Conservation (phyloP, 2,888 invertebrate genomes). For the Mimumesa dahlbomi region DNA sequence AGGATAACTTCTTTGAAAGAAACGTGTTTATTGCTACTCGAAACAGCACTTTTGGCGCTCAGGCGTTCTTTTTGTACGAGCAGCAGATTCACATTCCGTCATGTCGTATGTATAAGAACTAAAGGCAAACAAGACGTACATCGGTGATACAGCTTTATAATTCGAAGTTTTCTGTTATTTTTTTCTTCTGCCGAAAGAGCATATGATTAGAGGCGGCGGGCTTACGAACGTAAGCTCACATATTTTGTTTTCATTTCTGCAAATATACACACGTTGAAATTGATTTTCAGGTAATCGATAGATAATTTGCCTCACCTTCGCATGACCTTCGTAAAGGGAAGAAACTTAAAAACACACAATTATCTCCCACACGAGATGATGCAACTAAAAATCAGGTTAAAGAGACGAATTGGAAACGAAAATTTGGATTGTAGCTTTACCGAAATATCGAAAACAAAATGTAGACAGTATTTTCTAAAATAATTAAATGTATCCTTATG, state of each 20-base stretch:
- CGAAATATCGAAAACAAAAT: conserved; percentile 7
- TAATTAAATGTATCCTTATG: conserved; percentile 36
- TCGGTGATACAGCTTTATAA: conserved; percentile 13
- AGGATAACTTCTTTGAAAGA: conserved; percentile 57
- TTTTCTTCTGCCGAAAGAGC: conserved; percentile 19
- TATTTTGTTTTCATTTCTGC: not conserved
- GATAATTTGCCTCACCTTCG: not conserved
- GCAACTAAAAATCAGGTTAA: conserved; percentile 13
- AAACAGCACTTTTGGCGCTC: conserved; percentile 50
- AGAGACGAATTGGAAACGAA: conserved; percentile 2
- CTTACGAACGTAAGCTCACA: too few relatives aligned
- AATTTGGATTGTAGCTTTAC: not conserved
- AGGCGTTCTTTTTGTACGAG: conserved; percentile 50
- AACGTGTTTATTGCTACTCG: conserved; percentile 65
- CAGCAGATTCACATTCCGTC: conserved; percentile 45
- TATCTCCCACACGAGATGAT: conserved; percentile 20
- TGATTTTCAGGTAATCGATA: too few relatives aligned
- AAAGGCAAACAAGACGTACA: conserved; percentile 40
- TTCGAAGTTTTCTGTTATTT: conserved; percentile 3
- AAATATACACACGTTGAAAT: too few relatives aligned
- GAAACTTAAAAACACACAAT: conserved; percentile 37
- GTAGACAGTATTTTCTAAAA: conserved; percentile 35
- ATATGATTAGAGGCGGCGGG: conserved; percentile 13
- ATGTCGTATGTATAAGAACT: conserved; percentile 42
- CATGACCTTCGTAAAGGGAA: not conserved